Conservation (phyloP, 2,888 invertebrate genomes). For the Gari tellinella region DNA sequence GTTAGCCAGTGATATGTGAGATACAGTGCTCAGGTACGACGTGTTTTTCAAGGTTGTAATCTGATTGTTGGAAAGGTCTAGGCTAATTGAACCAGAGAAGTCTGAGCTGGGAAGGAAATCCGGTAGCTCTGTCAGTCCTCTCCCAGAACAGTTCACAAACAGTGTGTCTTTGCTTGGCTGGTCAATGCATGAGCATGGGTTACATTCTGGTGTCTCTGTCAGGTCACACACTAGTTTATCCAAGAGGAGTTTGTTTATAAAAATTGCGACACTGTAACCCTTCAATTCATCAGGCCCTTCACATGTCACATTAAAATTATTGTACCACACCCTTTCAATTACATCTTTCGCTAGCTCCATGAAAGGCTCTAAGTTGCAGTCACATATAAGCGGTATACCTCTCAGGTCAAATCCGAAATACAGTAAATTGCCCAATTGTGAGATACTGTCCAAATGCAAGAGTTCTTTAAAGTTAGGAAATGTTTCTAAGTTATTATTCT, state of each 20-base stretch:
- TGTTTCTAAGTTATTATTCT: constrained; percentile 24
- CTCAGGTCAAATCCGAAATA: constrained; percentile 42
- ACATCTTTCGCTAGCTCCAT: constrained; percentile 20
- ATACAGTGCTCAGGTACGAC: constrained; percentile 13
- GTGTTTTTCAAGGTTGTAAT: constrained; percentile 14
- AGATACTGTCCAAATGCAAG: constrained; percentile 21
- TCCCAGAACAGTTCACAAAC: constrained; percentile 22
- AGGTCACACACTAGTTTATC: too few relatives aligned
- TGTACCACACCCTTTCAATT: constrained; percentile 32
- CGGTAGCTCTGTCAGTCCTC: constrained; percentile 18
- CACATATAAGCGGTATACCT: constrained; percentile 36
- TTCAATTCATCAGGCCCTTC: constrained; percentile 20
- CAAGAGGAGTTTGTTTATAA: constrained; percentile 1
- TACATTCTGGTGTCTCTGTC: too few relatives aligned
- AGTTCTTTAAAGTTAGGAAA: constrained; percentile 42
- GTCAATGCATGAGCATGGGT: too few relatives aligned
- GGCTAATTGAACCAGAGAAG: constrained; percentile 14
- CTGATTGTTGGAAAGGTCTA: constrained; percentile 28
- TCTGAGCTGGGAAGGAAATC: too few relatives aligned
- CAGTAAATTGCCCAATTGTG: constrained; percentile 27
- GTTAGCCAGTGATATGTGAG: too few relatives aligned
- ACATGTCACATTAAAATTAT: constrained; percentile 37
- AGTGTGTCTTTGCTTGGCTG: too few relatives aligned
- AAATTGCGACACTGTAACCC: too few relatives aligned
- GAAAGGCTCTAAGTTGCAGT: constrained; percentile 47